Evolutionary conservation across 2,888 invertebrate species (phyloP).

Genomic region (Rhingia campestris): DNA sequence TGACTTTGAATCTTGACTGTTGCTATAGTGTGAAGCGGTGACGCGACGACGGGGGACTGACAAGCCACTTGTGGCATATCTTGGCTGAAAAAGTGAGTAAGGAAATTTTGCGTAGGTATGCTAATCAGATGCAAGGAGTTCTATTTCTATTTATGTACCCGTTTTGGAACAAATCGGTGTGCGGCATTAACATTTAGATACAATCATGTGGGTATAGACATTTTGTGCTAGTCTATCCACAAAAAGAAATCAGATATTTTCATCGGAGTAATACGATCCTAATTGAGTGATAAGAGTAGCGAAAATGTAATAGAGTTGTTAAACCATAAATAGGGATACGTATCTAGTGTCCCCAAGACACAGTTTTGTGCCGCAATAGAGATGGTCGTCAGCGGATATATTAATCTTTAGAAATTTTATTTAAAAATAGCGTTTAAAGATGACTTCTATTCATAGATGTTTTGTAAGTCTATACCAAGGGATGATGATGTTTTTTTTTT

Average conservation of each 20-base stretch:
- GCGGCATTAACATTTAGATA: conserved; percentile 15
- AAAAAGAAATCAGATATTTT: conserved; percentile 43
- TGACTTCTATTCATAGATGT: no score
- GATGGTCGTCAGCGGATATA: background rate
- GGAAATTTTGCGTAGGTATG: conserved; percentile 51
- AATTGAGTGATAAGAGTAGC: conserved; percentile 56
- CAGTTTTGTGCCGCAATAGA: background rate
- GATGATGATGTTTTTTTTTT: no score
- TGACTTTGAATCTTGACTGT: background rate
- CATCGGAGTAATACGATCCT: conserved; percentile 46
- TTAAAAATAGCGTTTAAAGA: no score
- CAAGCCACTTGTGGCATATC: conserved; percentile 38
- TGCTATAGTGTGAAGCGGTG: background rate
- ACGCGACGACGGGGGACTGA: background rate
- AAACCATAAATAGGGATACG: conserved; percentile 26
- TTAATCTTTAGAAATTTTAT: no score
- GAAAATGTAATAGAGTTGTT: conserved; percentile 21
- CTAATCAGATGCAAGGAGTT: conserved; percentile 52
- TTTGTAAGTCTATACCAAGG: no score
- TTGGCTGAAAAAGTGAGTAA: conserved; percentile 31
- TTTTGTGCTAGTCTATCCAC: background rate
- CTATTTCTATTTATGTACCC: conserved; percentile 17
- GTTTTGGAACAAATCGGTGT: conserved; percentile 27
- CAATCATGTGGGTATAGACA: conserved; percentile 15
- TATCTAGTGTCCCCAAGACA: conserved; percentile 7